These are phyloP conservation scores for Embiotoca jacksoni DNA, from an alignment of 2,113 vertebrate species.

Conservation along the genomic window DNA sequence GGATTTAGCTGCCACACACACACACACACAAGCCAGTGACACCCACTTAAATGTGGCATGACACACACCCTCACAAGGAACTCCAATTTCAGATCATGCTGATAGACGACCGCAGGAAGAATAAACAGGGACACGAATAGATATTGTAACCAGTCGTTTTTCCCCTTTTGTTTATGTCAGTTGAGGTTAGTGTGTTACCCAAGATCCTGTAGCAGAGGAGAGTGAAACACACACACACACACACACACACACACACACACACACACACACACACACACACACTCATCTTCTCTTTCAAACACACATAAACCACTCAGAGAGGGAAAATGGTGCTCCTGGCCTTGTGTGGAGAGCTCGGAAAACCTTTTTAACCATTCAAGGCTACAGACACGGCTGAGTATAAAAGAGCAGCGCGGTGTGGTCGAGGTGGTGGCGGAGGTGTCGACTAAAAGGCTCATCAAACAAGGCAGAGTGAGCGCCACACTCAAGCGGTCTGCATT, in stretches of 20 bases:
- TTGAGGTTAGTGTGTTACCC: conserved; percentile 27
- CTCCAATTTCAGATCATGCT: conserved; percentile 14
- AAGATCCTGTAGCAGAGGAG: conserved; percentile 7
- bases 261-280: conserved; percentile 26
- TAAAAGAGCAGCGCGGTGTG: conserved; percentile 56
- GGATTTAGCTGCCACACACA: not conserved
- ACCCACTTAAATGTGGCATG: not conserved
- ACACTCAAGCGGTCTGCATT: conserved; percentile 43
- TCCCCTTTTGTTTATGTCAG: conserved; percentile 48
- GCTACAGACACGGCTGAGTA: conserved; percentile 44
- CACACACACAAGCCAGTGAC: not conserved
- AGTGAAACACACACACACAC: not conserved
- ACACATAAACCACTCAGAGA: conserved; percentile 28
- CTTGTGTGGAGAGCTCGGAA: conserved; percentile 49
- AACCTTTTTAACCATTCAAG: conserved; percentile 62
- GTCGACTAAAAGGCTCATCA: conserved; percentile 63
- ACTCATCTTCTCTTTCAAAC: conserved; percentile 27
- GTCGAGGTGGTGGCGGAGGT: not conserved
- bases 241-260: conserved; percentile 8
- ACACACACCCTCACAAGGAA: not conserved
- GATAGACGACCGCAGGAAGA: conserved; percentile 7
- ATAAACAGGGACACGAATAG: conserved; percentile 58
- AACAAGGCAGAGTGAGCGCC: conserved; percentile 45
- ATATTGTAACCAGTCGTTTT: conserved; percentile 26
- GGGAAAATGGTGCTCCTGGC: conserved; percentile 43